Conservation (phyloP, 2,113 vertebrate species). For the Cryptoleucopteryx plumbea region DNA sequence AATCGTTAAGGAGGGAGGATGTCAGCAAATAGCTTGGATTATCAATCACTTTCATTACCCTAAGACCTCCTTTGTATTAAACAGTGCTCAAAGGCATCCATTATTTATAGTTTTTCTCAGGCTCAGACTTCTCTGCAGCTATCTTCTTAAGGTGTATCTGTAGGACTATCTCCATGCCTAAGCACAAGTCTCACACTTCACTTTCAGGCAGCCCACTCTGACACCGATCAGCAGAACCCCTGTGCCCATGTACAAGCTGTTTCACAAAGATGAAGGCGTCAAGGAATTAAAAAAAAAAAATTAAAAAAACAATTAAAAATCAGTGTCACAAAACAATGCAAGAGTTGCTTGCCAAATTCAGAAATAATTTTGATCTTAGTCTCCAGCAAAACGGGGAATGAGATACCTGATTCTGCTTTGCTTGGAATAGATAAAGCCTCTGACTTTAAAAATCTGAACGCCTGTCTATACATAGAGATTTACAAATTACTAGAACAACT, state of each 20-base stretch:
- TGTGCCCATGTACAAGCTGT: not conserved
- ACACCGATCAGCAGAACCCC: not conserved
- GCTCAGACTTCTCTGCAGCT: not conserved
- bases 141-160: not conserved
- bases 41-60: not conserved
- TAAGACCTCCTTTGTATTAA: not conserved
- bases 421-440: not conserved
- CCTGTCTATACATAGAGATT: not conserved
- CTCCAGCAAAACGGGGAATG: not conserved
- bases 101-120: not conserved
- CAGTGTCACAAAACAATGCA: not conserved
- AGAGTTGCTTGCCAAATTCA: not conserved
- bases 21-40: not conserved
- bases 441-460: not conserved
- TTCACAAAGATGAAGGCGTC: not conserved
- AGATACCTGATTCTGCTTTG: not conserved
- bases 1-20: not conserved
- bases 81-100: not conserved
- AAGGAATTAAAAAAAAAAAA: not conserved
- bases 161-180: not conserved
- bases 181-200: not conserved
- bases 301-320: too few species aligned
- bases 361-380: not conserved
- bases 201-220: not conserved
- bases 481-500: not conserved